phyloP scores from a whole-genome alignment of 2,797 vertebrate genomes.

The Ctenopoma kingsleyae region DNA sequence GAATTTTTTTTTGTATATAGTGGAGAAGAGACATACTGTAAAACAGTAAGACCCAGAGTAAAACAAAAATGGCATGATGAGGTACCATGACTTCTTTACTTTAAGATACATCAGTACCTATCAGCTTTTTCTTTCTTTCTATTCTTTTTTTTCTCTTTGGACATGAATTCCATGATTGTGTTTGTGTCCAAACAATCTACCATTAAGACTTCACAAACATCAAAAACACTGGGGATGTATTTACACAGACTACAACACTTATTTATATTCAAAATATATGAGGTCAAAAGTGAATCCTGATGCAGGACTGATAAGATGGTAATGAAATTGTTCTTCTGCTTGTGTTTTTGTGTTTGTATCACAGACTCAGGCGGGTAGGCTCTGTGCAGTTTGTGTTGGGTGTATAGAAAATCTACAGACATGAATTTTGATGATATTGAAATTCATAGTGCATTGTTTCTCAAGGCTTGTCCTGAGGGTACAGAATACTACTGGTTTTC shows the following conservation, averaged over 20 bases:
- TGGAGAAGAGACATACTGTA: too few species aligned
- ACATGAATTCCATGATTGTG: not conserved
- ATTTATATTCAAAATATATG: not conserved
- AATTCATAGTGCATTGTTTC: constrained; percentile 10
- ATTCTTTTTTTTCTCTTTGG: constrained; percentile 1
- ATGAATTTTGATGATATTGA: constrained; percentile 1
- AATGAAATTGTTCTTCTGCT: not conserved
- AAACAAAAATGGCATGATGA: too few species aligned
- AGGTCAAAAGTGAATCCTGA: not conserved
- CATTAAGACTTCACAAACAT: not conserved
- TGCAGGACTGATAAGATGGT: not conserved
- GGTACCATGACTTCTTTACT: too few species aligned
- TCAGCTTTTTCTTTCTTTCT: too few species aligned
- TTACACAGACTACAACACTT: not conserved
- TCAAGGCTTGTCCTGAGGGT: not conserved
- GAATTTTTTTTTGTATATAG: too few species aligned
- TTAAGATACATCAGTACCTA: too few species aligned
- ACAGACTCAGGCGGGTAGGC: not conserved
- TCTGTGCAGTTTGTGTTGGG: not conserved
- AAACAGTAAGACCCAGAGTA: too few species aligned
- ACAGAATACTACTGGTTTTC: constrained; percentile 1
- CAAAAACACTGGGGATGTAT: not conserved
- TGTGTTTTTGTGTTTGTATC: not conserved
- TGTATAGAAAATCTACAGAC: not conserved
- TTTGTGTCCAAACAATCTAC: too few species aligned